These are phyloP conservation scores for Tretioscincus oriximinensis DNA, from an alignment of 2,113 vertebrate species.

Conservation along the genomic window DNA sequence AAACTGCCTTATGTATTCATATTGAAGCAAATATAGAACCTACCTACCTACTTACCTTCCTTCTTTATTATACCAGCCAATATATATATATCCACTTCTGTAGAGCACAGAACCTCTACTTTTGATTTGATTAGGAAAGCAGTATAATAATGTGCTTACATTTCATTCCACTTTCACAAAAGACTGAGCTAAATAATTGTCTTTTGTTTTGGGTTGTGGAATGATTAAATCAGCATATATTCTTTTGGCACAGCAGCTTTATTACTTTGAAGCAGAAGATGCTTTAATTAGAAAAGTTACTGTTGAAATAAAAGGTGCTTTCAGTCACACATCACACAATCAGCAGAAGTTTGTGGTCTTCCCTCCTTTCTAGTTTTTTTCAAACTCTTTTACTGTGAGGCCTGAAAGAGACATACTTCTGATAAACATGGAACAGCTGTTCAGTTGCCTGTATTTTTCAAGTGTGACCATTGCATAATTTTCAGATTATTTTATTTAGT, in stretches of 20 bases:
- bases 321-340: conserved; percentile 22
- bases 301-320: conserved; percentile 5
- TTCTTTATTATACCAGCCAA: not conserved
- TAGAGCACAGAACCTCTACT: conserved; percentile 2
- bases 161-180: not conserved
- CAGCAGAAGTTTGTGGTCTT: not conserved
- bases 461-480: not conserved
- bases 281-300: conserved; percentile 29
- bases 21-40: not conserved
- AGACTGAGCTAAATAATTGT: conserved; percentile 6
- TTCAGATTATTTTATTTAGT: too few relatives aligned
- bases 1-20: conserved; percentile 26
- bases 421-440: not conserved
- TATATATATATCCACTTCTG: not conserved
- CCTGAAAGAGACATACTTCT: not conserved
- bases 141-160: not conserved
- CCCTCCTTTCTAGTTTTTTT: not conserved
- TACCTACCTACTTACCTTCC: not conserved
- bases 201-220: not conserved
- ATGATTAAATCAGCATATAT: conserved; percentile 28
- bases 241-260: conserved; percentile 11
- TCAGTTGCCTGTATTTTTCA: not conserved
- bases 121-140: conserved; percentile 20
- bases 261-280: conserved; percentile 12
- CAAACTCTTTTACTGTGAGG: not conserved